A percentile compares a stretch with the other conserved stretches of the same genome.
These are phyloP conservation scores for Brenthis daphne DNA, from an alignment of 2,888 invertebrate genomes.

Conservation along the genomic window DNA sequence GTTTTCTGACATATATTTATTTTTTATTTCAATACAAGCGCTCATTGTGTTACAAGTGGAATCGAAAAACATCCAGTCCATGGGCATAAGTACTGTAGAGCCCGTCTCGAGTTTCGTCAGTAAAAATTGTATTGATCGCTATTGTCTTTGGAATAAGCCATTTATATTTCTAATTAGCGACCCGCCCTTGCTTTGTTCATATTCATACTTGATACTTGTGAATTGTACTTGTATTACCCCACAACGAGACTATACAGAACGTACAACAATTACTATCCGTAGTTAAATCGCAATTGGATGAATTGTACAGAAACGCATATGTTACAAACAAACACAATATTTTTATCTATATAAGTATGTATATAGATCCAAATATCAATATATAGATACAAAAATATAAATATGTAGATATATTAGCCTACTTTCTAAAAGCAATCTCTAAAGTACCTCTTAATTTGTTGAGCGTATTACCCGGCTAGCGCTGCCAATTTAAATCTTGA, in stretches of 20 bases:
- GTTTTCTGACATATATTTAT: not conserved
- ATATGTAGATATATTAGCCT: conserved; percentile 11
- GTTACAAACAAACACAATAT: too few relatives aligned
- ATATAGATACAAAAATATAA: not conserved
- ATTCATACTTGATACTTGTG: too few relatives aligned
- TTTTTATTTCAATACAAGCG: conserved; percentile 6
- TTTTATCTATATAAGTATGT: not conserved
- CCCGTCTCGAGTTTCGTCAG: conserved; percentile 2
- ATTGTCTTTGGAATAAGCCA: too few relatives aligned
- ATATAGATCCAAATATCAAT: not conserved
- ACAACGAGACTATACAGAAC: too few relatives aligned
- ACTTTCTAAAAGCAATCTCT: conserved; percentile 14
- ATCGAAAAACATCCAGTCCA: not conserved
- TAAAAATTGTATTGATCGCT: conserved; percentile 6
- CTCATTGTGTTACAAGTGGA: conserved; percentile 13
- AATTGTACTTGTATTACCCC: too few relatives aligned
- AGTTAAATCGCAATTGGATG: too few relatives aligned
- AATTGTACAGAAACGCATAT: too few relatives aligned
- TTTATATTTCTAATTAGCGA: too few relatives aligned
- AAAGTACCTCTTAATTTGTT: conserved; percentile 24
- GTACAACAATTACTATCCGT: too few relatives aligned
- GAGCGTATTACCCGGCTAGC: conserved; percentile 9
- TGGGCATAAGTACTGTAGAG: too few relatives aligned
- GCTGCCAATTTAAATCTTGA: conserved; percentile 19
- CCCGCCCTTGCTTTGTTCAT: too few relatives aligned